Base-by-base conservation (phyloP, 2,888 invertebrate species). In the Drosophila antonietae region DNA sequence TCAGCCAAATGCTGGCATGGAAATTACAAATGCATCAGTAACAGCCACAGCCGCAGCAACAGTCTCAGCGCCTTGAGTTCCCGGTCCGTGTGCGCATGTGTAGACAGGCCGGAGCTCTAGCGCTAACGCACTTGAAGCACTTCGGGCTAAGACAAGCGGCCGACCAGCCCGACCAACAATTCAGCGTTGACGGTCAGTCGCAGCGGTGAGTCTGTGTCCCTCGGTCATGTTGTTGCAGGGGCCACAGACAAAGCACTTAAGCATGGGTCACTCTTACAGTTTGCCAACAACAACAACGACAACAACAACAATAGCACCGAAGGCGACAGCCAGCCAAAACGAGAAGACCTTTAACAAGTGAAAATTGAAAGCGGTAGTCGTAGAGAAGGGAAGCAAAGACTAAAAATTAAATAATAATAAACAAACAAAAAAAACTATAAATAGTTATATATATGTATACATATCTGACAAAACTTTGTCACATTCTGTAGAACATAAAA, bases 21-120 rank as follows among this genome's bases (percentile, higher is more conserved):
- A 86, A 86, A 87, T 89, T 90, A 88, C 90, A 90, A 90, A 87
- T 87, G 87, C 90, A 87, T 87, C 90, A 87, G 68, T 51, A 60
- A 67, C 63, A 59, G 57, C 66, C 46, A 67, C 20, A 20, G 57
- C 61, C 51, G 51, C 46, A 23, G 28, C 28, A 57, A 64, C 65
- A 59, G 58, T 61, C 47, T 47, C 46, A 46, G 46, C 28, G 47
- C 15, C 4, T 14, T 15, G 35, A 60, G 72, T 67, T 78, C 59
- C 63, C 59, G 60, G 59, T 53, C 65, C 53, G 5, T 23, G 59
- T 20, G 74, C 61, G 46, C 60, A 68, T 80, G 80, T 78, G 81
- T 65, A 73, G 78, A 81, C 78, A 78, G 80, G 60, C 44, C 15
- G 61, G 52, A 28, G 28, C 59, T 55, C 55, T 55, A 55, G n/a